Conservation (phyloP, 2,797 vertebrate species). For the Anguilla anguilla region DNA sequence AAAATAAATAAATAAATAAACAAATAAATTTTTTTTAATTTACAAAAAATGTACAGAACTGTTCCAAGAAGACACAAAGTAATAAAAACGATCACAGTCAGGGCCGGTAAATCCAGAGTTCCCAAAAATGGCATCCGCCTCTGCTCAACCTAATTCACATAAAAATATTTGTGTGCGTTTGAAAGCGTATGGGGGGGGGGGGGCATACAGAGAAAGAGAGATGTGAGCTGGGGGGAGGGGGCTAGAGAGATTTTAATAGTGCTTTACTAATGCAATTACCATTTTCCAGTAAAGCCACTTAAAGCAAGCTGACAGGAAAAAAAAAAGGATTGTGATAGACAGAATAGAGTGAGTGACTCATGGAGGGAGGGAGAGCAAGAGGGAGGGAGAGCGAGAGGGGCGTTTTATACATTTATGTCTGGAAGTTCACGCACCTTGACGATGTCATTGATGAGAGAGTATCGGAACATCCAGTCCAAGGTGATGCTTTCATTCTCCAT, state of each 20-base stretch:
- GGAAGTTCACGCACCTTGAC: slow-evolving; percentile 76
- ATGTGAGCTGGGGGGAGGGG: neutral
- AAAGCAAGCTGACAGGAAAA: neutral
- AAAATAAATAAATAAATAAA: too few relatives aligned
- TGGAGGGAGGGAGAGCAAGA: neutral
- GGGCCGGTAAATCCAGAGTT: neutral
- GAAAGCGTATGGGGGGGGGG: neutral
- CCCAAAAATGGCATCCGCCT: neutral
- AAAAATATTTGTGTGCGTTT: neutral
- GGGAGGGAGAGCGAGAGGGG: neutral
- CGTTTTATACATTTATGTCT: neutral
- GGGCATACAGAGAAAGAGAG: neutral
- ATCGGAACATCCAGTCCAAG: slow-evolving; percentile 96
- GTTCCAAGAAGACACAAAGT: too few relatives aligned
- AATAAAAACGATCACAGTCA: neutral
- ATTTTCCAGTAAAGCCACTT: neutral
- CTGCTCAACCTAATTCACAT: neutral
- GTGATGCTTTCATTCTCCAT: slow-evolving; percentile 95
- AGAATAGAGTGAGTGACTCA: neutral
- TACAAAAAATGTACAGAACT: too few relatives aligned
- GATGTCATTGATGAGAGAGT: slow-evolving; percentile 90
- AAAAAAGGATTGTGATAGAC: neutral
- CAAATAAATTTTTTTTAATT: too few relatives aligned
- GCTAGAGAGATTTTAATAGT: neutral
- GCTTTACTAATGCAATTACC: neutral